A percentile compares a stretch with the other conserved stretches of the same genome.
phyloP scores from a whole-genome alignment of 2,888 invertebrate genomes.

The Heliothis peltigera region DNA sequence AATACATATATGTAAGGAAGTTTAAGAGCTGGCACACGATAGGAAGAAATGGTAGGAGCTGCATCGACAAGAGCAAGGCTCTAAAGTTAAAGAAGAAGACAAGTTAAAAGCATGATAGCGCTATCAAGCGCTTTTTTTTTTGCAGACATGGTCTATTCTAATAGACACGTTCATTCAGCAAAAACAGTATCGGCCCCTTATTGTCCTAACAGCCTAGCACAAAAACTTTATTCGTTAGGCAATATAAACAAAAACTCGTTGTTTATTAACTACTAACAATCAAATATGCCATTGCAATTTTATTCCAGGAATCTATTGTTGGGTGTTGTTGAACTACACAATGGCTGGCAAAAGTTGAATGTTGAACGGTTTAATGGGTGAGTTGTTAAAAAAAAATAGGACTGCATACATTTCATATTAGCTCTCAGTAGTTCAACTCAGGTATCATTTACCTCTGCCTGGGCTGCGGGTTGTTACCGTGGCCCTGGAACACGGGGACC shows the following conservation, averaged over 20 bases:
- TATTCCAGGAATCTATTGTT: neutral
- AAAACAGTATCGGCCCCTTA: slow-evolving; percentile 25
- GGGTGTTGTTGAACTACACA: neutral
- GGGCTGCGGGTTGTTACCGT: no score
- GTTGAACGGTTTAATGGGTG: neutral
- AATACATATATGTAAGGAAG: no score
- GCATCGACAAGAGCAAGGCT: no score
- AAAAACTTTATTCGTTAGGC: slow-evolving; percentile 41
- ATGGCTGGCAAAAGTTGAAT: neutral
- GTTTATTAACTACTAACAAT: neutral
- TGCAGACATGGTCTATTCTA: slow-evolving; percentile 3
- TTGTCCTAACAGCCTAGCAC: slow-evolving; percentile 16
- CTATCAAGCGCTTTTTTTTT: slow-evolving; percentile 16
- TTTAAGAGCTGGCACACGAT: no score
- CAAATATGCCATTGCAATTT: slow-evolving; percentile 3
- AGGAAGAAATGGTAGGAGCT: no score
- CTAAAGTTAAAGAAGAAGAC: no score
- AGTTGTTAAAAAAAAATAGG: neutral
- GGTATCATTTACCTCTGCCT: no score
- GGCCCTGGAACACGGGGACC: no score
- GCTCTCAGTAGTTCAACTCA: neutral
- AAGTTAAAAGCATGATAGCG: slow-evolving; percentile 17
- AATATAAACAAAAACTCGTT: slow-evolving; percentile 18
- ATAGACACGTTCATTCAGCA: slow-evolving; percentile 3
- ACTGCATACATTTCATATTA: neutral